Percentiles rank a stretch among this genome's conserved stretches.
Conservation (phyloP, 2,888 invertebrate genomes). For the Psylliodes chrysocephalus region DNA sequence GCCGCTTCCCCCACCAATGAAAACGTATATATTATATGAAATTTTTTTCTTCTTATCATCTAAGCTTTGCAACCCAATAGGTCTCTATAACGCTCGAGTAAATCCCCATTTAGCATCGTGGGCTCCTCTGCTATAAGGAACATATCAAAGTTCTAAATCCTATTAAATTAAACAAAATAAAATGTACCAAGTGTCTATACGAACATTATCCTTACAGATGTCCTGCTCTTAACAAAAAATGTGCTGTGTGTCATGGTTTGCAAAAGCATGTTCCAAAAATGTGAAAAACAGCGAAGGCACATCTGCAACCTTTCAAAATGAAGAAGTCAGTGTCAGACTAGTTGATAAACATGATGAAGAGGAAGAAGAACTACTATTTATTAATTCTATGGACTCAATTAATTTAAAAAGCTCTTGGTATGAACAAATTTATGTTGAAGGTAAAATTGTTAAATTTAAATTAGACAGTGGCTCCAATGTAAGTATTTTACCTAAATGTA, state of each 20-base stretch:
- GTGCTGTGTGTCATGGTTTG: neutral
- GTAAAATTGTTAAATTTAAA: conserved; percentile 11
- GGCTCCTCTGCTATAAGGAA: too few relatives aligned
- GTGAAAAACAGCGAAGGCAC: neutral
- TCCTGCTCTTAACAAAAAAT: neutral
- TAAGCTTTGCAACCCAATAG: too few relatives aligned
- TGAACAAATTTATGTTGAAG: neutral
- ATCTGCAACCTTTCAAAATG: too few relatives aligned
- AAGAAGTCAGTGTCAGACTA: neutral
- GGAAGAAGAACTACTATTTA: neutral
- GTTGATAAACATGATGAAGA: neutral
- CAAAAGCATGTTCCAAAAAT: neutral
- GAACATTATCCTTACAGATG: neutral
- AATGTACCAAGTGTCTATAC: neutral
- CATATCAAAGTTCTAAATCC: conserved; percentile 9
- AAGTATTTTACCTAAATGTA: conserved; percentile 18
- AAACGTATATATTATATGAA: too few relatives aligned
- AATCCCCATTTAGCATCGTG: too few relatives aligned
- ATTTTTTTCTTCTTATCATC: too few relatives aligned
- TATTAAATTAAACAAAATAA: neutral
- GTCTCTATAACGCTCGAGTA: too few relatives aligned
- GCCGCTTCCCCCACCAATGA: too few relatives aligned
- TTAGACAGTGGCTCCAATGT: conserved; percentile 11
- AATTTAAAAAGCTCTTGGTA: neutral
- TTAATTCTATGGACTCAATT: neutral